phyloP scores from a whole-genome alignment of 2,888 invertebrate genomes.

The Blastobasis adustella region DNA sequence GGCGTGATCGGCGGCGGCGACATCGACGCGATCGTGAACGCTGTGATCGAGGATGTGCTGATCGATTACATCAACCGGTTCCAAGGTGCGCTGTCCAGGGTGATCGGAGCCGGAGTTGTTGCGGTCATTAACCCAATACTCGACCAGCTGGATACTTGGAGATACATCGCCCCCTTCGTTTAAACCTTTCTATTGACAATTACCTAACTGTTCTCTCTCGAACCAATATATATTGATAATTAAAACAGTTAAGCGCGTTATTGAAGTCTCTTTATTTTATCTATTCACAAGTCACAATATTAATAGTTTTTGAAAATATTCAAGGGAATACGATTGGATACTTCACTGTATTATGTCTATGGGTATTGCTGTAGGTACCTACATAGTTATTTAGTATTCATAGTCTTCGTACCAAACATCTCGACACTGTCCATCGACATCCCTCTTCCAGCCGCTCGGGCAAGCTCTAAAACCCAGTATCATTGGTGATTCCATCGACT shows the following conservation, averaged over 20 bases:
- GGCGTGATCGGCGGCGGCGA: slow-evolving; percentile 66
- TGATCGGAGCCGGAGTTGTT: slow-evolving; percentile 14
- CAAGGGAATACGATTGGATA: too few relatives aligned
- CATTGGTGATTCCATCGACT: slow-evolving; percentile 41
- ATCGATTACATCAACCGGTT: slow-evolving; percentile 53
- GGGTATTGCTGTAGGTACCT: too few relatives aligned
- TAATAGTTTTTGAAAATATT: too few relatives aligned
- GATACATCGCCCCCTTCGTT: slow-evolving; percentile 34
- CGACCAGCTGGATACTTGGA: slow-evolving; percentile 51
- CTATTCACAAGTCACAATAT: too few relatives aligned
- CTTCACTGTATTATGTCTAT: too few relatives aligned
- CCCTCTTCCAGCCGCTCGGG: slow-evolving; percentile 35
- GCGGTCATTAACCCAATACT: slow-evolving; percentile 40
- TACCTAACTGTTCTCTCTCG: too few relatives aligned
- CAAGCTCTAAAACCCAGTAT: slow-evolving; percentile 21
- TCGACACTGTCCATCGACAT: slow-evolving; percentile 40
- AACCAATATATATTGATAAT: too few relatives aligned
- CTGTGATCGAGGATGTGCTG: slow-evolving; percentile 50
- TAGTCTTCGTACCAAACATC: slow-evolving; percentile 50
- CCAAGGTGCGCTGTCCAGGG: slow-evolving; percentile 38
- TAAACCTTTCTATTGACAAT: slow-evolving; percentile 10
- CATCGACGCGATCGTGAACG: slow-evolving; percentile 57
- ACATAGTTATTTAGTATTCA: not conserved
- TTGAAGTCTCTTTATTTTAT: too few relatives aligned
- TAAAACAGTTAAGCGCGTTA: too few relatives aligned